These are phyloP conservation scores for Philopedon plagiatum DNA, from an alignment of 2,888 invertebrate genomes.

Conservation along the genomic window DNA sequence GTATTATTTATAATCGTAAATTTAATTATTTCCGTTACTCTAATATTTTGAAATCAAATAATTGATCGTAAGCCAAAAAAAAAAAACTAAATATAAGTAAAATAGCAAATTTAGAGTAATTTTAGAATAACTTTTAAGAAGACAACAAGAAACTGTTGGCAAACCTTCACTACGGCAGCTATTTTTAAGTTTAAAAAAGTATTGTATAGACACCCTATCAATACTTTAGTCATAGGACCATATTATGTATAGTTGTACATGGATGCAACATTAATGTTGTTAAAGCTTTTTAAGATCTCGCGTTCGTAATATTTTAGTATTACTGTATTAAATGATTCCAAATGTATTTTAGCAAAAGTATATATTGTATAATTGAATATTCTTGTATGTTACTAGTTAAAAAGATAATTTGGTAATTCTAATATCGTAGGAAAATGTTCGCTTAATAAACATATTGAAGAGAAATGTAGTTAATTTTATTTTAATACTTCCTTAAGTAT, in stretches of 20 bases:
- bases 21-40: neutral
- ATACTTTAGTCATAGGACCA: conserved; percentile 3
- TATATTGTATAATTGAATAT: conserved; percentile 48
- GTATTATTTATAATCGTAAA: neutral
- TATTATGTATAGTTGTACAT: conserved; percentile 6
- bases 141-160: conserved; percentile 67
- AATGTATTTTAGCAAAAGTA: conserved; percentile 16
- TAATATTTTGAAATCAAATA: neutral
- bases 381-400: conserved; percentile 46
- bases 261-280: conserved; percentile 2
- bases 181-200: conserved; percentile 32
- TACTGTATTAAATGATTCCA: neutral
- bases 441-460: conserved; percentile 27
- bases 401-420: neutral
- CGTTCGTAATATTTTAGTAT: conserved; percentile 13
- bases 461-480: conserved; percentile 48
- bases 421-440: neutral
- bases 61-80: neutral
- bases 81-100: neutral
- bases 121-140: neutral
- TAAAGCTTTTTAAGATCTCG: conserved; percentile 14
- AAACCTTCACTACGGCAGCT: conserved; percentile 72
- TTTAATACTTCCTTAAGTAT: conserved; percentile 28
- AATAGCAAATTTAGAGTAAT: conserved; percentile 50
- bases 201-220: conserved; percentile 2